Evolutionary conservation across 1,140 invertebrate genomes (phyloP), one percentile per base, ranked within the genome.

Genomic region (Drosophila athabasca): DNA sequence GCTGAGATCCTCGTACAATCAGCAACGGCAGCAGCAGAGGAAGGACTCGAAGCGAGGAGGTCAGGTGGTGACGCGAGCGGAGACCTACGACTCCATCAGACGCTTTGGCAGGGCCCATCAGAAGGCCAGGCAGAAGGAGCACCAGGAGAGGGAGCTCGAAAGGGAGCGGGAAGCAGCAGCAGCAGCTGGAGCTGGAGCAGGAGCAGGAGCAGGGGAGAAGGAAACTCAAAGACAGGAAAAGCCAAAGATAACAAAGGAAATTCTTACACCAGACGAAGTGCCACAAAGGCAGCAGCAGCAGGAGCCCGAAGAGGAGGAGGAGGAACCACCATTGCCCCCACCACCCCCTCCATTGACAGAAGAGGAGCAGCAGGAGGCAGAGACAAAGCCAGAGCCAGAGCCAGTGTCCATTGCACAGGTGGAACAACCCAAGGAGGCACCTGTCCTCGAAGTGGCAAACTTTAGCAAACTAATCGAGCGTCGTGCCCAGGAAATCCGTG

Each of bases 1-100:
- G 90, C 81, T 95, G 52, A 91, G 94, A 49, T 92, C 92, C 39
- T 93, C 90, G 1, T 92, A 91, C 64, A 90, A 92, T 49, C 65
- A 81, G 66, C 92, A 81, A 29, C 48, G 79, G 22, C 71, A 90
- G 53, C 88, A 77, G 55, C 71, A 81, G 91, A 76, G 81, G 55
- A 82, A 68, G 52, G 76, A 84, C 6, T 44, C 65, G n/a, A 71
- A 92, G 35, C 74, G 64, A 44, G 62, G 61, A 9, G 48, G 59
- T 24, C 66, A 76, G 45, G 51, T 73, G 53, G 81, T 89, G 31
- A 91, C 84, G 1, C 58, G 65, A 7, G 87, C 88, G 0, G 87
- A 91, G 58, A 91, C 90, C 39, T 91, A 90, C 71, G 91, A 91
- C 58, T 91, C 91, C 19, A 91, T 91, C 39, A 77, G 88, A 55